Evolutionary conservation across 2,797 vertebrate species (phyloP).

Genomic region (Prionace glauca): DNA sequence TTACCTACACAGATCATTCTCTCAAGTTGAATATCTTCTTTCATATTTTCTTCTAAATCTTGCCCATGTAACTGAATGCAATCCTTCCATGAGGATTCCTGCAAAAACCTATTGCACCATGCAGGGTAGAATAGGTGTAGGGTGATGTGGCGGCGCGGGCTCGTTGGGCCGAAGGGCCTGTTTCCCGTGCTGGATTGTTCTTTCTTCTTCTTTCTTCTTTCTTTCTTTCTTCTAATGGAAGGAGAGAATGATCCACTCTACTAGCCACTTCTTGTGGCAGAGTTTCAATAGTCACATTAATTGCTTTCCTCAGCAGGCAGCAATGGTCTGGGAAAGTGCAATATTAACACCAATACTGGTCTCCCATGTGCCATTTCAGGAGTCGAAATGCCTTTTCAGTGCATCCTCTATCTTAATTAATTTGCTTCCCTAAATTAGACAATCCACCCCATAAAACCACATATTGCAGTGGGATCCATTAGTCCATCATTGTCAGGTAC

Average conservation of each 20-base stretch:
- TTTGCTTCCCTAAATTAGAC: neutral
- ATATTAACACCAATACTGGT: neutral
- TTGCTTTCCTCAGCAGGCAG: neutral
- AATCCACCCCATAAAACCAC: neutral
- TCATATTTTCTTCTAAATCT: neutral
- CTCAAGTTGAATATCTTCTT: too few relatives aligned
- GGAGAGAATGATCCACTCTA: neutral
- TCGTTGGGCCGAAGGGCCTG: too few relatives aligned
- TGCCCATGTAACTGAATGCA: too few relatives aligned
- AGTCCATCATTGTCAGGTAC: neutral
- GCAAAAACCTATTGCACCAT: neutral
- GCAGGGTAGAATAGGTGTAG: too few relatives aligned
- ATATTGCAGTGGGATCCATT: neutral
- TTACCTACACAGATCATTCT: neutral
- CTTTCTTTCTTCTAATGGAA: neutral
- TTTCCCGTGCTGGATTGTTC: too few relatives aligned
- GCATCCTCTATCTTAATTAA: neutral
- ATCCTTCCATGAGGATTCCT: too few relatives aligned
- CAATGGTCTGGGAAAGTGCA: neutral
- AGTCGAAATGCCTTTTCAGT: neutral
- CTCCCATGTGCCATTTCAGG: neutral
- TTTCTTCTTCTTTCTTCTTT: too few relatives aligned
- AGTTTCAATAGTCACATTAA: neutral
- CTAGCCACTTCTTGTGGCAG: neutral
- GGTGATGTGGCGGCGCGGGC: too few relatives aligned